Conservation (phyloP, 1,140 invertebrate genomes). For the Kradibia gibbosae region DNA sequence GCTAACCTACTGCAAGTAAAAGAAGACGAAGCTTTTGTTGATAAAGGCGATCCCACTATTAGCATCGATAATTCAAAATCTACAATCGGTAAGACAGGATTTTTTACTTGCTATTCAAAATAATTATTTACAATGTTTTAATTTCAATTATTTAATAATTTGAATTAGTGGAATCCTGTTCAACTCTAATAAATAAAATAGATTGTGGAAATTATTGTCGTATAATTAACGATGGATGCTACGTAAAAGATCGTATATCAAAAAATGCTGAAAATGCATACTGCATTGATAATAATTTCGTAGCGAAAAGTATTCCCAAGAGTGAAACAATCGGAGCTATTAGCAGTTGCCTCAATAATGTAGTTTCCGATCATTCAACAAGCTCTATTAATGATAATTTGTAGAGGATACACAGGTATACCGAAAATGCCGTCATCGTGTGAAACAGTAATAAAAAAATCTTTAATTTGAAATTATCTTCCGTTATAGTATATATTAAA, state of each 20-base stretch:
- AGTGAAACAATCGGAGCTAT: constrained; percentile 69
- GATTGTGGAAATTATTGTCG: constrained; percentile 28
- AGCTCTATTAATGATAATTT: constrained; percentile 45
- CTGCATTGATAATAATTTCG: neutral
- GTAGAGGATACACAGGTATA: constrained; percentile 55
- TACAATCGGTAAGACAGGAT: constrained; percentile 59
- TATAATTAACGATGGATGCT: constrained; percentile 49
- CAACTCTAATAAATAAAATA: constrained; percentile 38
- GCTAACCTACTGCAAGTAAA: constrained; percentile 74
- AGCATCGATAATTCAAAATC: constrained; percentile 62
- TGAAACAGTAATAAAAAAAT: constrained; percentile 57
- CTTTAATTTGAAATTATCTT: too few relatives aligned
- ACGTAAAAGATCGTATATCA: constrained; percentile 29
- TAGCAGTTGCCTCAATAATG: constrained; percentile 48
- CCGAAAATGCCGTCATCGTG: constrained; percentile 63
- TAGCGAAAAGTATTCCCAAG: constrained; percentile 58
- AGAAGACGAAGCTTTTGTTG: constrained; percentile 71
- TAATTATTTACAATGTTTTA: neutral
- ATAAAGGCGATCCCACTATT: constrained; percentile 58
- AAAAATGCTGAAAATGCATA: constrained; percentile 13
- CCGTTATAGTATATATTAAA: too few relatives aligned
- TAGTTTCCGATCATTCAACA: constrained; percentile 43
- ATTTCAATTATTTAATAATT: neutral
- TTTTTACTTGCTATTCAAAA: neutral
- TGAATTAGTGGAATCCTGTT: constrained; percentile 42